Evolutionary conservation across 2,797 vertebrate species (phyloP).

Genomic region (Poecilia picta): DNA sequence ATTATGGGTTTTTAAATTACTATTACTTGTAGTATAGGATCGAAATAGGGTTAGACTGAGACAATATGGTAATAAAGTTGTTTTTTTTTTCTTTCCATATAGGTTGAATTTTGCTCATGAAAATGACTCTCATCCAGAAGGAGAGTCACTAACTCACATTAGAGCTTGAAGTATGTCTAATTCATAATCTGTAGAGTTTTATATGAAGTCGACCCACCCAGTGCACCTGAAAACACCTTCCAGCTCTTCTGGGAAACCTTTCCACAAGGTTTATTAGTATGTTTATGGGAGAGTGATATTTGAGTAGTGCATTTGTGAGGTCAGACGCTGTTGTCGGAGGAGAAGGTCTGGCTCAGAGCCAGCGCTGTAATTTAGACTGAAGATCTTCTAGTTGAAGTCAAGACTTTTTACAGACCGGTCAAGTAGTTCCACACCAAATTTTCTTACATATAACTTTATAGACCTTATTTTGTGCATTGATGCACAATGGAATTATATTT

Average conservation of each 20-base stretch:
- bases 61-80: neutral
- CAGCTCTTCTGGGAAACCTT: neutral
- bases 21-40: neutral
- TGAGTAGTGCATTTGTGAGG: neutral
- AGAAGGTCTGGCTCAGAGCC: neutral
- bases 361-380: neutral
- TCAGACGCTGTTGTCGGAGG: neutral
- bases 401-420: neutral
- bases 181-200: neutral
- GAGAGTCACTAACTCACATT: constrained; percentile 40
- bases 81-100: constrained; percentile 9
- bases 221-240: neutral
- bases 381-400: neutral
- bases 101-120: constrained; percentile 32
- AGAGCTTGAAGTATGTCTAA: neutral
- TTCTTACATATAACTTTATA: neutral
- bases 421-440: neutral
- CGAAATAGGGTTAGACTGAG: neutral
- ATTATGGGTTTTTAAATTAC: constrained; percentile 10
- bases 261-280: neutral
- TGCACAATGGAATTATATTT: neutral
- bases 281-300: neutral
- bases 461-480: neutral
- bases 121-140: constrained; percentile 40
- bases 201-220: neutral